Evolutionary conservation across 2,797 vertebrate species (phyloP).

Genomic region (Delichon dasypus): DNA sequence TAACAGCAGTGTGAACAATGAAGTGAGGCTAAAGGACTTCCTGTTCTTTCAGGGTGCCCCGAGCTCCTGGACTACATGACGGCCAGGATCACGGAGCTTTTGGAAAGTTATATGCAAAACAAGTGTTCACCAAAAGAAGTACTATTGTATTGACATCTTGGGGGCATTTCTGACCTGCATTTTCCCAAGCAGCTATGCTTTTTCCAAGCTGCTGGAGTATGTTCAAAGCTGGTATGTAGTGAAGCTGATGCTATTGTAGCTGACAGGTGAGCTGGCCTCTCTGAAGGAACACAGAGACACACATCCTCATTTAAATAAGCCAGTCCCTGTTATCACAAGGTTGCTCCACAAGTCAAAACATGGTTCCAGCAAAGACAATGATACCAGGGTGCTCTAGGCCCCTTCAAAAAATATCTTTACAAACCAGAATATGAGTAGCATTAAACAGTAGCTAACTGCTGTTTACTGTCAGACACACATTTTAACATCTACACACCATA

Average conservation of each 20-base stretch:
- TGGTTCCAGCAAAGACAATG: background rate
- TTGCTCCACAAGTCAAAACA: background rate
- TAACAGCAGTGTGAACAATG: background rate
- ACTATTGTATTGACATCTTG: background rate
- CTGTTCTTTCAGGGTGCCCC: background rate
- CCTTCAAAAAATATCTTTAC: background rate
- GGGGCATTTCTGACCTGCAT: background rate
- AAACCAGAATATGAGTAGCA: background rate
- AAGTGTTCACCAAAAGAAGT: background rate
- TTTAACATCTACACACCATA: background rate
- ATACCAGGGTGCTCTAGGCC: background rate
- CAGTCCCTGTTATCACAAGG: background rate
- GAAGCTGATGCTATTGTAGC: background rate
- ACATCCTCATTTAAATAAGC: conserved; percentile 12
- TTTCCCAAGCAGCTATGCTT: background rate
- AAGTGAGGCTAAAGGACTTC: background rate
- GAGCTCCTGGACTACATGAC: background rate
- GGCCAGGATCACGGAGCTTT: background rate
- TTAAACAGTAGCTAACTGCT: background rate
- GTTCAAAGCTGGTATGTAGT: background rate
- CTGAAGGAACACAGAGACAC: background rate
- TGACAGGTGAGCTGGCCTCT: background rate
- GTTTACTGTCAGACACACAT: background rate
- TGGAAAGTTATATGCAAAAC: background rate
- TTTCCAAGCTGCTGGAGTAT: background rate